Conservation (phyloP, 2,113 vertebrate genomes). For the Xiphophorus maculatus region DNA sequence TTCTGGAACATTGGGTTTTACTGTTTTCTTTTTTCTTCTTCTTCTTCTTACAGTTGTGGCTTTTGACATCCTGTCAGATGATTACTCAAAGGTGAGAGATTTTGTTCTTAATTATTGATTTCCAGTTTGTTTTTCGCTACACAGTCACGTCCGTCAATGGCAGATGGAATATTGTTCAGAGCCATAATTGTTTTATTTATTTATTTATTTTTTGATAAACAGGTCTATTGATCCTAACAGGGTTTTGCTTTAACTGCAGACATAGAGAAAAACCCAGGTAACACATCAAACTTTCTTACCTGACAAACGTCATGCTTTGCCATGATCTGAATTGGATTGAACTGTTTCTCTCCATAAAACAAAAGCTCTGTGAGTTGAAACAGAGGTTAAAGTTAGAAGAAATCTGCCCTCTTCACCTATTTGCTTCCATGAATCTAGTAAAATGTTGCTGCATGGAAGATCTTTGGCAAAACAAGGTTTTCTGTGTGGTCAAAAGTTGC, state of each 20-base stretch:
- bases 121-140: neutral
- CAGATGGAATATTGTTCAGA: neutral
- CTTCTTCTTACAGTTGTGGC: slow-evolving; percentile 86
- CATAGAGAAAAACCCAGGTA: neutral
- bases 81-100: slow-evolving; percentile 94
- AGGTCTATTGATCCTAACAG: neutral
- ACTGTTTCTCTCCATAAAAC: neutral
- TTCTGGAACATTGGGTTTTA: neutral
- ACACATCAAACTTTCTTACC: neutral
- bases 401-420: neutral
- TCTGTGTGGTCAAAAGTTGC: no score
- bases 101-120: neutral
- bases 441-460: no score
- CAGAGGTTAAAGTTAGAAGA: neutral
- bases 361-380: neutral
- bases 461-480: no score
- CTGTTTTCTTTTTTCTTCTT: slow-evolving; percentile 21
- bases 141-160: neutral
- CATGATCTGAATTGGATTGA: neutral
- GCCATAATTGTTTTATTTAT: neutral
- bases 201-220: neutral
- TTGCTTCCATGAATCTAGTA: no score
- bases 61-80: slow-evolving; percentile 96
- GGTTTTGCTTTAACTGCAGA: no score
- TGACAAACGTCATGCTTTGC: no score